Percentiles rank a stretch among this genome's conserved stretches.
Evolutionary conservation across 2,113 vertebrate genomes (phyloP).

Genomic region (Pachyramphus minor): DNA sequence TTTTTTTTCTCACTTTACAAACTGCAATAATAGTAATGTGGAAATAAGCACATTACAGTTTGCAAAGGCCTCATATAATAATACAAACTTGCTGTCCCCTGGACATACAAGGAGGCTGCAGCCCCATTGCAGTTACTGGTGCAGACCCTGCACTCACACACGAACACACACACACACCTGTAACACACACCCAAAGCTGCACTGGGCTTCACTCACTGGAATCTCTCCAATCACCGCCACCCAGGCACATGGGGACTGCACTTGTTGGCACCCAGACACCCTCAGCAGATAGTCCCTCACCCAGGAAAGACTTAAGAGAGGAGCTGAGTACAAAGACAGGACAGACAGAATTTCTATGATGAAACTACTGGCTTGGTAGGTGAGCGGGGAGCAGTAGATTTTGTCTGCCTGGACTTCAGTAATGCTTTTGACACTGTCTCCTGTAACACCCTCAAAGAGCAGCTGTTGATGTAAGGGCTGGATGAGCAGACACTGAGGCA

Average conservation of each 20-base stretch:
- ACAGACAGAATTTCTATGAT: not conserved
- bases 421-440: not conserved
- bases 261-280: not conserved
- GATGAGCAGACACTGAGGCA: not conserved
- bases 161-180: too few relatives aligned
- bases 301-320: not conserved
- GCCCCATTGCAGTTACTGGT: too few relatives aligned
- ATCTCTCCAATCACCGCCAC: too few relatives aligned
- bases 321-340: not conserved
- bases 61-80: not conserved
- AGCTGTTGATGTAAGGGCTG: not conserved
- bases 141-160: too few relatives aligned
- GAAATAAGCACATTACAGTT: not conserved
- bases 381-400: not conserved
- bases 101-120: too few relatives aligned
- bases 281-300: not conserved
- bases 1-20: not conserved
- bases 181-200: too few relatives aligned
- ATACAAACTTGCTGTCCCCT: too few relatives aligned
- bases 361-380: not conserved
- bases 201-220: too few relatives aligned
- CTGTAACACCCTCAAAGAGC: not conserved
- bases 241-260: too few relatives aligned
- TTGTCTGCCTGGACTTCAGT: not conserved
- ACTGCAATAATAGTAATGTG: not conserved